phyloP scores from a whole-genome alignment of 2,888 invertebrate species.

The Zonitis immaculata region DNA sequence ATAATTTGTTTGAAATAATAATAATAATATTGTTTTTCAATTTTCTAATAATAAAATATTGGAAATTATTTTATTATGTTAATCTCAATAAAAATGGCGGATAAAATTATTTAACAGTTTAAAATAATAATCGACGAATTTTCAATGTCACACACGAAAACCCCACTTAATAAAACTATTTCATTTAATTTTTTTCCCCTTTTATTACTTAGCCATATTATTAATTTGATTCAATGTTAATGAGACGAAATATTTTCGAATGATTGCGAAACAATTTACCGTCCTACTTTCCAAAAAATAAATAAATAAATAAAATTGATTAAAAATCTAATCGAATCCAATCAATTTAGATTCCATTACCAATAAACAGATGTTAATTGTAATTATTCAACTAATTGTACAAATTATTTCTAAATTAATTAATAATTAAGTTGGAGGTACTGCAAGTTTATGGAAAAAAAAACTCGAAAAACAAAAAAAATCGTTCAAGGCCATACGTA shows the following conservation, averaged over 20 bases:
- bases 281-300: conserved; percentile 42
- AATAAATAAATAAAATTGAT: conserved; percentile 7
- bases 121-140: conserved; percentile 33
- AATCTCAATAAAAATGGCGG: conserved; percentile 19
- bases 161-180: neutral
- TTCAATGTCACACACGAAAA: conserved; percentile 41
- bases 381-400: too few species aligned
- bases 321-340: neutral
- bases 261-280: conserved; percentile 38
- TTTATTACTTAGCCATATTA: too few species aligned
- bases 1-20: neutral
- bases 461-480: conserved; percentile 11
- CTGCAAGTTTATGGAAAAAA: conserved; percentile 21
- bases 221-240: conserved; percentile 1
- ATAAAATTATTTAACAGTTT: conserved; percentile 28
- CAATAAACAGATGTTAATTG: conserved; percentile 26
- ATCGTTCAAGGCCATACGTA: conserved; percentile 42
- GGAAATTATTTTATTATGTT: neutral
- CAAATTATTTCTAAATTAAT: too few species aligned
- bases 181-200: too few species aligned
- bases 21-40: neutral
- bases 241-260: conserved; percentile 27
- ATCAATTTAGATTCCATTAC: neutral
- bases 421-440: conserved; percentile 30
- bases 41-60: neutral